Percentiles rank a stretch among this genome's conserved stretches.
phyloP scores from a whole-genome alignment of 2,113 vertebrate species.

The Oryzias woworae region DNA sequence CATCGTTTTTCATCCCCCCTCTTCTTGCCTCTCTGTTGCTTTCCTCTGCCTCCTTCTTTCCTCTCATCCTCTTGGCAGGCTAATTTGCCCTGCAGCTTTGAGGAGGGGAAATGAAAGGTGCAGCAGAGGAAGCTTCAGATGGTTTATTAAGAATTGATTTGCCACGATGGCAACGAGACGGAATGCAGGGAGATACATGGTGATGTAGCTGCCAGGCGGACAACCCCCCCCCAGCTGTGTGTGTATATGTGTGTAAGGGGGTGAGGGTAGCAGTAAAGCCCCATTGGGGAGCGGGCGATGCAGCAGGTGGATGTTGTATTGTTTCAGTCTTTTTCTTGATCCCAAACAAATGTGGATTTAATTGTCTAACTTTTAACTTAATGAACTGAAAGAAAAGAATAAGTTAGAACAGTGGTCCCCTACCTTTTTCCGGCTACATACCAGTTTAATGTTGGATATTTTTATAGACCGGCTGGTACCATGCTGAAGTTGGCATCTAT shows the following conservation, averaged over 20 bases:
- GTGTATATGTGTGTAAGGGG: background rate
- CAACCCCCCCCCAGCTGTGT: conserved; percentile 28
- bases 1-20: conserved; percentile 23
- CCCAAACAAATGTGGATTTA: background rate
- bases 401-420: too few relatives aligned
- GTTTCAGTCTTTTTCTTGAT: conserved; percentile 8
- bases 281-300: background rate
- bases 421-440: too few relatives aligned
- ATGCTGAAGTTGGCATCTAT: too few relatives aligned
- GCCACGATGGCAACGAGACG: conserved; percentile 53
- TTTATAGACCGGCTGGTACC: too few relatives aligned
- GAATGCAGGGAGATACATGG: conserved; percentile 36
- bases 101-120: conserved; percentile 65
- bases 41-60: conserved; percentile 53
- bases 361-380: too few relatives aligned
- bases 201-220: conserved; percentile 67
- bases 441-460: too few relatives aligned
- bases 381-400: too few relatives aligned
- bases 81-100: conserved; percentile 57
- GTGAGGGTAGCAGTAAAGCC: too few relatives aligned
- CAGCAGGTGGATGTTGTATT: conserved; percentile 20
- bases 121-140: conserved; percentile 61
- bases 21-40: conserved; percentile 24
- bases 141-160: conserved; percentile 75
- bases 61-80: conserved; percentile 58